Percentiles rank a stretch among this genome's conserved stretches.
Conservation (phyloP, 2,888 invertebrate genomes). For the Tuberolachnus salignus region DNA sequence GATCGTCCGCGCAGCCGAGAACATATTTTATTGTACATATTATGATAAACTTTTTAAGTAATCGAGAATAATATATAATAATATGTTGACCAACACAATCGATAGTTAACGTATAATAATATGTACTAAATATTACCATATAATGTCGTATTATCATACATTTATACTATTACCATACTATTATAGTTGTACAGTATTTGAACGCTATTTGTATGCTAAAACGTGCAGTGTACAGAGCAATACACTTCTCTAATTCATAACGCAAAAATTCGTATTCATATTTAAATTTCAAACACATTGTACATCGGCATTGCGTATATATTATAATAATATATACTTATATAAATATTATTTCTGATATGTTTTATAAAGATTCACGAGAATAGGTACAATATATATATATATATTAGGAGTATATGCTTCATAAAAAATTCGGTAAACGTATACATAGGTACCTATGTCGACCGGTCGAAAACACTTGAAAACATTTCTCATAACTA, state of each 20-base stretch:
- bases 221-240: not conserved
- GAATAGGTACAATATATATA: too few relatives aligned
- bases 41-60: slow-evolving; percentile 19
- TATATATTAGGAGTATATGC: too few relatives aligned
- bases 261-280: slow-evolving; percentile 26
- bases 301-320: not conserved
- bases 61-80: slow-evolving; percentile 26
- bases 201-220: slow-evolving; percentile 28
- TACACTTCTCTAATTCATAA: not conserved
- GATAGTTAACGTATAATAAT: not conserved
- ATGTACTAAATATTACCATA: not conserved
- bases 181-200: not conserved
- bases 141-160: slow-evolving; percentile 3
- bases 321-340: too few relatives aligned
- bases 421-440: slow-evolving; percentile 1
- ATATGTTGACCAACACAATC: slow-evolving; percentile 32
- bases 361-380: too few relatives aligned
- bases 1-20: not conserved
- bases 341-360: too few relatives aligned
- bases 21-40: not conserved
- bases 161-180: slow-evolving; percentile 32
- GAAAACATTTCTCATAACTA: too few relatives aligned
- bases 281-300: not conserved
- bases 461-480: too few relatives aligned
- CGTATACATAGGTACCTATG: not conserved